Conservation (phyloP, 2,888 invertebrate species). For the Adelognathus sp. region DNA sequence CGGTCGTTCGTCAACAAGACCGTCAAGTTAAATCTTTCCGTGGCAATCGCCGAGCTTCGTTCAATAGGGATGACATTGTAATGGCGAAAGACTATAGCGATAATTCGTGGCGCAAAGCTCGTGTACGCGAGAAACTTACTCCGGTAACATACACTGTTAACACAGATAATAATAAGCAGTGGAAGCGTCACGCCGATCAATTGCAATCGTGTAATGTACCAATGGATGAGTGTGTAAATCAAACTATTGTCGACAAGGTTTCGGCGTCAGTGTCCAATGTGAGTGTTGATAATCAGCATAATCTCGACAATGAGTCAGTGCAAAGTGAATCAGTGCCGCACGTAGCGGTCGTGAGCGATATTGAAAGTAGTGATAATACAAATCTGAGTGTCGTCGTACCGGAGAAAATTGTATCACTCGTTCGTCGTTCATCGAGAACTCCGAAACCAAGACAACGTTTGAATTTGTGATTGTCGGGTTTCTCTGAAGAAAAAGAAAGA, state of each 20-base stretch:
- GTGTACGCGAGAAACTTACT: slow-evolving; percentile 32
- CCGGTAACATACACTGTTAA: slow-evolving; percentile 50
- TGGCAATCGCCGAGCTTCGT: slow-evolving; percentile 42
- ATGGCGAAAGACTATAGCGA: slow-evolving; percentile 50
- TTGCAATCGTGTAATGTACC: slow-evolving; percentile 34
- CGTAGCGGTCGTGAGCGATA: no score
- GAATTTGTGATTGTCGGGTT: neutral
- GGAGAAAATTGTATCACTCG: no score
- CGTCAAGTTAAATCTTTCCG: slow-evolving; percentile 41
- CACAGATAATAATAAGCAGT: slow-evolving; percentile 8
- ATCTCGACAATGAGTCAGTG: neutral
- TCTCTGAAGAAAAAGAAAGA: no score
- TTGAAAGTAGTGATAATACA: no score
- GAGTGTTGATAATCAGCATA: neutral
- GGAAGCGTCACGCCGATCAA: slow-evolving; percentile 57
- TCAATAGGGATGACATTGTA: slow-evolving; percentile 21
- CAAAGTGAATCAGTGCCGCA: no score
- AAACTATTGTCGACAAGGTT: no score
- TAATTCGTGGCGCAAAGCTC: slow-evolving; percentile 40
- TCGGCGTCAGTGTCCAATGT: no score
- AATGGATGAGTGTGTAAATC: no score
- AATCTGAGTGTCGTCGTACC: no score
- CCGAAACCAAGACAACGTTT: neutral
- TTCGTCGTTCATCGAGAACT: no score
- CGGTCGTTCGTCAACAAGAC: slow-evolving; percentile 27